A percentile compares a stretch with the other conserved stretches of the same genome.
Conservation (phyloP, 2,113 vertebrate genomes). For the Dasypus novemcinctus region DNA sequence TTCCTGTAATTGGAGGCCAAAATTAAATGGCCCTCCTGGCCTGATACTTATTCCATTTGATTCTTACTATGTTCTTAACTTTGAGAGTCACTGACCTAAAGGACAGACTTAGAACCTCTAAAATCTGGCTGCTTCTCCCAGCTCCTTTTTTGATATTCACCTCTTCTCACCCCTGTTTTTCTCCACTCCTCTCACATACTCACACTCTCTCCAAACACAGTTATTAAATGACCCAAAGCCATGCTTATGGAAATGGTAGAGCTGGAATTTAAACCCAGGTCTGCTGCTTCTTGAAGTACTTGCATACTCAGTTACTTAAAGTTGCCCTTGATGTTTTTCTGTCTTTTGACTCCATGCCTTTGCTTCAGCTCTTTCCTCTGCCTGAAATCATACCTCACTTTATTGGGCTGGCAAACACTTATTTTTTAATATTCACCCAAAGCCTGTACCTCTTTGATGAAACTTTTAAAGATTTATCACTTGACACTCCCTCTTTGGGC, state of each 20-base stretch:
- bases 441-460: background rate
- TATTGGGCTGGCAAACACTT: background rate
- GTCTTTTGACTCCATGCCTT: background rate
- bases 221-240: background rate
- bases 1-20: background rate
- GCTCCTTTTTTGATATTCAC: background rate
- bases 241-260: fast-evolving
- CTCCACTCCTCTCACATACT: too few relatives aligned
- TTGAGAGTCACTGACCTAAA: background rate
- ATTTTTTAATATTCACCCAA: background rate
- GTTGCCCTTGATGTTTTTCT: background rate
- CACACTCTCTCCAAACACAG: background rate
- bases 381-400: background rate
- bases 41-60: too few relatives aligned
- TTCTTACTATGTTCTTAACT: fast-evolving
- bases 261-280: fast-evolving
- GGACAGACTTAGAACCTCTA: background rate
- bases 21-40: background rate
- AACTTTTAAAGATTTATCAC: background rate
- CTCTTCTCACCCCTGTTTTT: background rate
- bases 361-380: background rate
- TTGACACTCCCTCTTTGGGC: background rate
- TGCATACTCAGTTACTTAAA: background rate
- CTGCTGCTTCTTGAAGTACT: fast-evolving
- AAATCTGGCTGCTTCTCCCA: background rate